Evolutionary conservation across 2,888 invertebrate genomes (phyloP).

Genomic region (Hydriomena furcata): DNA sequence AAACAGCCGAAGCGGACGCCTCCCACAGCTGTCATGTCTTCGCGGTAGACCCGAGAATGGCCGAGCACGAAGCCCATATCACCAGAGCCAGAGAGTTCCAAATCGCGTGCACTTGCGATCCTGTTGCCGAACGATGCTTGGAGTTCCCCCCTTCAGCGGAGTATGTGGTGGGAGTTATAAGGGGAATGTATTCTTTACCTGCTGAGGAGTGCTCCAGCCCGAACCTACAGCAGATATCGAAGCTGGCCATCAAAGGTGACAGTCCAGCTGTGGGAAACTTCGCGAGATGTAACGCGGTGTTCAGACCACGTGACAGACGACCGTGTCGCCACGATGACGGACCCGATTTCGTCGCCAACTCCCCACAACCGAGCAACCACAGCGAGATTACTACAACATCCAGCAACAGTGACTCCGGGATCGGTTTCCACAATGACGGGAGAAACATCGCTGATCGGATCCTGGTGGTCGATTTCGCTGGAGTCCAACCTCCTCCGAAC

Average conservation of each 20-base stretch:
- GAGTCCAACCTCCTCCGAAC: slow-evolving; percentile 60
- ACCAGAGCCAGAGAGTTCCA: slow-evolving; percentile 93
- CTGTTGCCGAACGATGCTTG: slow-evolving; percentile 90
- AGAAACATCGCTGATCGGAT: slow-evolving; percentile 92
- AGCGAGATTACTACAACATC: slow-evolving; percentile 92
- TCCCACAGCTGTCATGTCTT: slow-evolving; percentile 98
- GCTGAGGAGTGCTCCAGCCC: slow-evolving; percentile 71
- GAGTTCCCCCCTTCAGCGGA: slow-evolving; percentile 96
- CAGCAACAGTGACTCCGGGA: slow-evolving; percentile 97
- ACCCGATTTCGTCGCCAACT: slow-evolving; percentile 86
- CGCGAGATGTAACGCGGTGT: slow-evolving; percentile 63
- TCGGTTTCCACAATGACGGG: slow-evolving; percentile 95
- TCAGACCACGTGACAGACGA: slow-evolving; percentile 64
- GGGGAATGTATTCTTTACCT: slow-evolving; percentile 88
- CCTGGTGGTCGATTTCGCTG: slow-evolving; percentile 89
- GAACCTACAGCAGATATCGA: slow-evolving; percentile 69
- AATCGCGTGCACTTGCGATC: slow-evolving; percentile 91
- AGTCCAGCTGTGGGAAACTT: slow-evolving; percentile 73
- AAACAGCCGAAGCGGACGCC: slow-evolving; percentile 76
- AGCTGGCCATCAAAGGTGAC: slow-evolving; percentile 69
- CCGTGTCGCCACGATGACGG: slow-evolving; percentile 68
- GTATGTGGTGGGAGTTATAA: slow-evolving; percentile 88
- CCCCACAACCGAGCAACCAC: slow-evolving; percentile 93
- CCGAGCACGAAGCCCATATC: slow-evolving; percentile 91
- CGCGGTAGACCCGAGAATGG: slow-evolving; percentile 94